Evolutionary conservation across 2,797 vertebrate species (phyloP).

Genomic region (Mormyrus proboscirostris): DNA sequence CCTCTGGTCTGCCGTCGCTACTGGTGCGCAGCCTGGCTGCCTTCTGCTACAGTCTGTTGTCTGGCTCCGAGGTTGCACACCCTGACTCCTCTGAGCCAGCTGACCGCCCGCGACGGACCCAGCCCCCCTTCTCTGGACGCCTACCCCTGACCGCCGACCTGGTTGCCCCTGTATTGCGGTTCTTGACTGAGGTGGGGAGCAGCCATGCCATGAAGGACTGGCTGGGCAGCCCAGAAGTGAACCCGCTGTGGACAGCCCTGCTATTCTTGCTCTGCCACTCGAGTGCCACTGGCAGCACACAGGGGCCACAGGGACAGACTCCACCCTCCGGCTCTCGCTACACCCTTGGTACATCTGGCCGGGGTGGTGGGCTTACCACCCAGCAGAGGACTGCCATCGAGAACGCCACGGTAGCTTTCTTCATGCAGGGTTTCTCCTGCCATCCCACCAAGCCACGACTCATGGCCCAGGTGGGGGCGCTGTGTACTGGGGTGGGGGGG

Average conservation of each 20-base stretch:
- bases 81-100: conserved; percentile 59
- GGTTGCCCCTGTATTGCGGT: conserved; percentile 87
- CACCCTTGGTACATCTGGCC: conserved; percentile 65
- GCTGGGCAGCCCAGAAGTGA: conserved; percentile 95
- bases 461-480: conserved; percentile 85
- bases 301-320: conserved; percentile 29
- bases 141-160: conserved; percentile 81
- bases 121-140: conserved; percentile 50
- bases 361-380: conserved; percentile 76
- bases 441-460: conserved; percentile 96
- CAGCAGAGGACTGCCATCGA: conserved; percentile 94
- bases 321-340: conserved; percentile 68
- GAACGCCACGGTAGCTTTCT: conserved; percentile 95
- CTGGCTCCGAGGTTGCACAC: conserved; percentile 72
- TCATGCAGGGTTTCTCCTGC: conserved; percentile 95
- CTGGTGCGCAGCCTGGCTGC: conserved; percentile 87
- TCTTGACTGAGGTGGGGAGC: conserved; percentile 94
- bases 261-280: conserved; percentile 94
- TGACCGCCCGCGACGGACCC: conserved; percentile 72
- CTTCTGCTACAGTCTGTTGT: conserved; percentile 84
- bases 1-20: conserved; percentile 87
- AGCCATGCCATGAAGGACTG: conserved; percentile 98
- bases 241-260: conserved; percentile 92
- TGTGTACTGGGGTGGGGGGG: not conserved
- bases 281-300: conserved; percentile 61